Percentiles rank a stretch among this genome's conserved stretches.
These are phyloP conservation scores for Sebastes steindachneri DNA, from an alignment of 2,797 vertebrate genomes.

Conservation along the genomic window DNA sequence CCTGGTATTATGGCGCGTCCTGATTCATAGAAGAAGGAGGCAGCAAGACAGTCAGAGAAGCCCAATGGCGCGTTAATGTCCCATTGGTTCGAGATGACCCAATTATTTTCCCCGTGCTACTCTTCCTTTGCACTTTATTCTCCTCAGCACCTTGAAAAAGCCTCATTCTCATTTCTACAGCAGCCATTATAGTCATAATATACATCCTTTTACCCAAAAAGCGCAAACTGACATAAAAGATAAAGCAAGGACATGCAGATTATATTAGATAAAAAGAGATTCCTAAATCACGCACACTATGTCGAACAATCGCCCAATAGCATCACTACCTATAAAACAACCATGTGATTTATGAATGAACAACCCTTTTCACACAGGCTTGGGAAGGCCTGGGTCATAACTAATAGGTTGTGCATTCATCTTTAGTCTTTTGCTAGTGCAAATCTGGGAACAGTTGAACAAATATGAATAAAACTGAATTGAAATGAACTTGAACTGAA, in stretches of 20 bases:
- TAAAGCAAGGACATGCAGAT: conserved; percentile 47
- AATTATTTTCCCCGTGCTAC: conserved; percentile 77
- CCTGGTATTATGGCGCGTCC: conserved; percentile 67
- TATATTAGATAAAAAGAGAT: conserved; percentile 40
- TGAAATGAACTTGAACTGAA: neutral
- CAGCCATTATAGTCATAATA: conserved; percentile 54
- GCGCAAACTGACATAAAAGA: conserved; percentile 39
- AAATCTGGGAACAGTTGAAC: neutral
- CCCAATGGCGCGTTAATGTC: conserved; percentile 79
- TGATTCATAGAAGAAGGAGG: conserved; percentile 68
- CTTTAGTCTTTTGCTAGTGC: neutral
- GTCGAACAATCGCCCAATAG: conserved; percentile 19
- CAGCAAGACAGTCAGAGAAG: conserved; percentile 65
- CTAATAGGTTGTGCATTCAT: neutral
- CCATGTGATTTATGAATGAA: conserved; percentile 30
- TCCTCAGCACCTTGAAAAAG: conserved; percentile 66
- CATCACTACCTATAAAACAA: conserved; percentile 48
- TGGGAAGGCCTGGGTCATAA: neutral
- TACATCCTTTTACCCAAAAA: conserved; percentile 38
- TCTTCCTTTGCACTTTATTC: conserved; percentile 68
- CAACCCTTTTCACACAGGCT: conserved; percentile 14
- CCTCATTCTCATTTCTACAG: conserved; percentile 61
- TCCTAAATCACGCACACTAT: conserved; percentile 25
- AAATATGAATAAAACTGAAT: neutral
- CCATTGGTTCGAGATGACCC: conserved; percentile 80